Percentiles rank a stretch among this genome's conserved stretches.
Evolutionary conservation across 2,888 invertebrate species (phyloP).

Genomic region (Hyppa rectilinea): DNA sequence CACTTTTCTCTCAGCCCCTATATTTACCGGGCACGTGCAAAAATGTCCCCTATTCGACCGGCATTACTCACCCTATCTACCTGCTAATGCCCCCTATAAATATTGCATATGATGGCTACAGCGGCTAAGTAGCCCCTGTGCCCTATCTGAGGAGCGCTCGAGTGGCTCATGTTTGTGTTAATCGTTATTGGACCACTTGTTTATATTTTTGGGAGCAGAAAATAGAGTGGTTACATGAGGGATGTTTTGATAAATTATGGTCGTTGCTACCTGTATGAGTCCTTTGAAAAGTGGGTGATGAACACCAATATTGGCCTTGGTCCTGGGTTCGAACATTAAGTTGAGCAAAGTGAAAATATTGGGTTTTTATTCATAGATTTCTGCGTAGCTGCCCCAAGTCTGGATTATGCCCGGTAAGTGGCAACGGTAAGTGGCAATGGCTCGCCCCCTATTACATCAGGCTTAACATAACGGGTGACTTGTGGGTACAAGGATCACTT

Average conservation of each 20-base stretch:
- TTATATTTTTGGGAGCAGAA: slow-evolving; percentile 50
- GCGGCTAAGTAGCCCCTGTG: slow-evolving; percentile 46
- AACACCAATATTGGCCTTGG: neutral
- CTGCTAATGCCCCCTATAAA: slow-evolving; percentile 84
- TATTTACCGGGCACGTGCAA: slow-evolving; percentile 76
- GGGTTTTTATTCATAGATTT: neutral
- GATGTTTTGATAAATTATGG: slow-evolving; percentile 9
- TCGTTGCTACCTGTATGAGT: neutral
- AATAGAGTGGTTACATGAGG: slow-evolving; percentile 18
- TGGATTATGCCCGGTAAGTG: neutral
- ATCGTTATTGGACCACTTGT: slow-evolving; percentile 58
- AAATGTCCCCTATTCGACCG: slow-evolving; percentile 82
- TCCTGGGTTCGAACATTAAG: neutral
- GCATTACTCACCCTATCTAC: slow-evolving; percentile 85
- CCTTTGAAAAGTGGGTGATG: neutral
- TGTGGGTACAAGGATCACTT: neutral
- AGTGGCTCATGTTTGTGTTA: slow-evolving; percentile 61
- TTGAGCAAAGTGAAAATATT: too few relatives aligned
- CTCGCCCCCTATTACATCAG: too few relatives aligned
- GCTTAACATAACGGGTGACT: too few relatives aligned
- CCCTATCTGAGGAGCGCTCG: slow-evolving; percentile 63
- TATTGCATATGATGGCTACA: slow-evolving; percentile 83
- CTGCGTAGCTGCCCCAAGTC: too few relatives aligned
- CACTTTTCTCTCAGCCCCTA: slow-evolving; percentile 54
- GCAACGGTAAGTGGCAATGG: too few relatives aligned